Conservation (phyloP, 2,888 invertebrate species). For the Drosophila atripex region DNA sequence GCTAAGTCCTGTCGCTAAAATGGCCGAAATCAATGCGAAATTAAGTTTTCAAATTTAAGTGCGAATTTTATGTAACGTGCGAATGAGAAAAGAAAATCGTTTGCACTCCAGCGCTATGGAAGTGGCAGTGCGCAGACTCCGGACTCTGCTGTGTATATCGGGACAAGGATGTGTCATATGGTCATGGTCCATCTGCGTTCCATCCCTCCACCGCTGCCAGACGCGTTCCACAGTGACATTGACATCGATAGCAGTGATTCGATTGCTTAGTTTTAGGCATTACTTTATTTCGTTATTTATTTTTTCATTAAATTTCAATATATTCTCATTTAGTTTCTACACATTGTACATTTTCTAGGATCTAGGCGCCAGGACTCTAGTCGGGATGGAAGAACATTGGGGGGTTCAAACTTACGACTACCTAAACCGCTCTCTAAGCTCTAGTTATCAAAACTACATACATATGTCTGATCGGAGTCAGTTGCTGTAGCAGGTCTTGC, state of each 20-base stretch:
- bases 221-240: constrained; percentile 24
- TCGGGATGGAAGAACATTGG: constrained; percentile 19
- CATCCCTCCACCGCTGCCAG: constrained; percentile 12
- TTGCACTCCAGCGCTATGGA: constrained; percentile 40
- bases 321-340: constrained; percentile 21
- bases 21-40: constrained; percentile 9
- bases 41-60: constrained; percentile 8
- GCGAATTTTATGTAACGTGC: constrained; percentile 68
- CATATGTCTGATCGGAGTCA: constrained; percentile 76
- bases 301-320: constrained; percentile 25
- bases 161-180: constrained; percentile 47
- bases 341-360: constrained; percentile 38
- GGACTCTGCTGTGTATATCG: constrained; percentile 58
- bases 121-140: constrained; percentile 56
- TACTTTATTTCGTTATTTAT: constrained; percentile 34
- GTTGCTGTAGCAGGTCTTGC: constrained; percentile 94
- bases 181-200: constrained; percentile 33
- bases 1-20: not conserved
- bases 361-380: constrained; percentile 1
- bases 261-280: constrained; percentile 40
- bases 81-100: constrained; percentile 68
- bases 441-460: constrained; percentile 34
- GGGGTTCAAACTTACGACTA: constrained; percentile 26
- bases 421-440: constrained; percentile 39
- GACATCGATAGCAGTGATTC: constrained; percentile 34